phyloP scores from a whole-genome alignment of 2,888 invertebrate genomes.

The Tyria jacobaeae region DNA sequence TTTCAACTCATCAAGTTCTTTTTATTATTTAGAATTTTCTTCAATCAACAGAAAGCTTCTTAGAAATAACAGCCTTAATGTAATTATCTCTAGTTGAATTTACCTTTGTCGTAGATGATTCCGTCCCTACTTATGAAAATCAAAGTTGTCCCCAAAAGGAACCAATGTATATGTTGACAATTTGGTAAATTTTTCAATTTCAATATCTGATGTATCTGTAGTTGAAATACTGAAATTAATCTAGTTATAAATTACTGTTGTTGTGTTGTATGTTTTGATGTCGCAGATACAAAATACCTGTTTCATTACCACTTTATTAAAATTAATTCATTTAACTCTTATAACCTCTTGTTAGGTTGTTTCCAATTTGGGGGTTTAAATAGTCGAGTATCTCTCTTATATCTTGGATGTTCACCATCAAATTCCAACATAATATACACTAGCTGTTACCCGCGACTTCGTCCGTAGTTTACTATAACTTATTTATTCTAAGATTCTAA shows the following conservation, averaged over 20 bases:
- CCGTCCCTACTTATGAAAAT: background rate
- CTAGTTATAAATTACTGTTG: constrained; percentile 35
- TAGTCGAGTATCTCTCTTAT: too few relatives aligned
- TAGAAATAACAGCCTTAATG: background rate
- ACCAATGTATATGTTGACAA: constrained; percentile 38
- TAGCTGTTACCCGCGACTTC: too few relatives aligned
- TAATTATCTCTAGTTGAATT: background rate
- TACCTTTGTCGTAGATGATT: constrained; percentile 10
- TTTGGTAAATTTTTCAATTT: constrained; percentile 52
- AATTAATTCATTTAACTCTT: background rate
- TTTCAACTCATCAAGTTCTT: background rate
- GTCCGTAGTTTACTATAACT: too few relatives aligned
- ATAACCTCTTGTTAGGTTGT: too few relatives aligned
- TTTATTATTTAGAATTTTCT: background rate
- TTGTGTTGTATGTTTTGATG: constrained; percentile 4
- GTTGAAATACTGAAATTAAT: constrained; percentile 41
- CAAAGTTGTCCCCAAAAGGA: constrained; percentile 12
- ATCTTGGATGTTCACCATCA: too few relatives aligned
- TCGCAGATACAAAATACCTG: constrained; percentile 1
- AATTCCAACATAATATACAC: too few relatives aligned
- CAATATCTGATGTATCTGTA: constrained; percentile 44
- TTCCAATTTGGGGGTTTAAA: too few relatives aligned
- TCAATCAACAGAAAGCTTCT: background rate
- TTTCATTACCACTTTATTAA: background rate
- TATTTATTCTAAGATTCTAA: too few relatives aligned